A percentile compares a stretch with the other conserved stretches of the same genome.
Evolutionary conservation across 2,113 vertebrate species (phyloP).

Genomic region (Kryptolebias marmoratus): DNA sequence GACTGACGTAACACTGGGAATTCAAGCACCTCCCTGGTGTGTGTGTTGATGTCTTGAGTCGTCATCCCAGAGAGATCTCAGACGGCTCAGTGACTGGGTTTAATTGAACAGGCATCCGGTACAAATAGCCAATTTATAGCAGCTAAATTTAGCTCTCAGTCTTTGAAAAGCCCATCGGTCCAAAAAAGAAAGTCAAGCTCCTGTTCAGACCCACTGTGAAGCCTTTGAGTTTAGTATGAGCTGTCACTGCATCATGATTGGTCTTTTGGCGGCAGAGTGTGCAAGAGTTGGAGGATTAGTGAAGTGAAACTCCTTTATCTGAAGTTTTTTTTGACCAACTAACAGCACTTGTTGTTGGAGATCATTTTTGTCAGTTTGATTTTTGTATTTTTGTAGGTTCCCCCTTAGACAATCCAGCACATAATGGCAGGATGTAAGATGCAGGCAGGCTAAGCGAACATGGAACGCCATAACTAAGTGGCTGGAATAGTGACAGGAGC

Average conservation of each 20-base stretch:
- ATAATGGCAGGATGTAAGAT: too few relatives aligned
- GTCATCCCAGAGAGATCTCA: slow-evolving; percentile 50
- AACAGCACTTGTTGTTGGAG: not conserved
- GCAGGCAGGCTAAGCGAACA: too few relatives aligned
- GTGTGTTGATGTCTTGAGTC: slow-evolving; percentile 43
- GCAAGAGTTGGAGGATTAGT: slow-evolving; percentile 35
- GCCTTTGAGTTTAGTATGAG: slow-evolving; percentile 25
- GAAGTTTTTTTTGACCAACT: slow-evolving; percentile 24
- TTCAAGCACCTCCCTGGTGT: slow-evolving; percentile 42
- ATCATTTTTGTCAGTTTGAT: slow-evolving; percentile 12
- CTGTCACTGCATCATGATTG: slow-evolving; percentile 42
- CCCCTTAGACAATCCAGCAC: not conserved
- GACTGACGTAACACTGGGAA: slow-evolving; percentile 11
- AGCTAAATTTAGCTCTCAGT: slow-evolving; percentile 64
- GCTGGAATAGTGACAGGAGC: too few relatives aligned
- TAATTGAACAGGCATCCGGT: slow-evolving; percentile 72
- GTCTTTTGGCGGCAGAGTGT: slow-evolving; percentile 33
- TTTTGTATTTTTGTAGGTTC: not conserved
- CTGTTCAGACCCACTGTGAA: slow-evolving; percentile 17
- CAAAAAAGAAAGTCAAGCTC: slow-evolving; percentile 32
- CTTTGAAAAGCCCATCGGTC: slow-evolving; percentile 57
- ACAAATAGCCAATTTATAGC: slow-evolving; percentile 71
- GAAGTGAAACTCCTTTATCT: slow-evolving; percentile 36
- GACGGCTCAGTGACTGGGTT: slow-evolving; percentile 61
- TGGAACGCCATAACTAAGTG: too few relatives aligned